Evolutionary conservation across 2,113 vertebrate genomes (phyloP), one percentile per base, ranked within the genome.

Genomic region (Lonchura striata): DNA sequence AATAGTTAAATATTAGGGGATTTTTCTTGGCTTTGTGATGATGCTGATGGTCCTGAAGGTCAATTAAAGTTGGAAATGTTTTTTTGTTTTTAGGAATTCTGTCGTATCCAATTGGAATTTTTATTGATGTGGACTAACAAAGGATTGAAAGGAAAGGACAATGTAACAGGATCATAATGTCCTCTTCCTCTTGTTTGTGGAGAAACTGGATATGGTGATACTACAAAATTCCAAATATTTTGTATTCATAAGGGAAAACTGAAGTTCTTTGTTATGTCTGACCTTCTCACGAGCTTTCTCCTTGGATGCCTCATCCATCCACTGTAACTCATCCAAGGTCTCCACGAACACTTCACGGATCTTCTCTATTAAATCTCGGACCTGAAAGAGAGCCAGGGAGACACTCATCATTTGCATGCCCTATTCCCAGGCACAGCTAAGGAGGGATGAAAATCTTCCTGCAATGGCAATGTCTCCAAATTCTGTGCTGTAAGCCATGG

Each of bases 251-350:
- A 53, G 6, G 17, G 64, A 50, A 60, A 37, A 47, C 14, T 82
- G 50, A 41, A 72, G 24, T n/a, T 59, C 46, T 14, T 71, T 21
- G 8, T 82, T 74, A 5, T 65, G n/a, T 20, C 95, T 84, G 87
- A 99, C 99, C 98, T 99, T 99, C 95, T 99, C 98, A 88, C 97
- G 98, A 31, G 99, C 99, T 91, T 98, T 99, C 82, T 98, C 98
- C 95, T 99, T 99, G 7, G 99, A 99, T 7, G 94, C 94, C 25
- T 96, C 83, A 15, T 99, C 99, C 99, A 99, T 99, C 99, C 99
- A 99, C 94, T 97, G 96, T 63, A 99, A 94, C 97, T 99, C 99
- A 72, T 99, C 99, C 92, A 99, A 94, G 2, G 98, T 99, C 97
- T 99, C 99, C 80, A 99, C 98, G 19, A 99, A 99, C 6, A 94